Evolutionary conservation across 1,140 invertebrate species (phyloP).

Genomic region (Aethina tumida): DNA sequence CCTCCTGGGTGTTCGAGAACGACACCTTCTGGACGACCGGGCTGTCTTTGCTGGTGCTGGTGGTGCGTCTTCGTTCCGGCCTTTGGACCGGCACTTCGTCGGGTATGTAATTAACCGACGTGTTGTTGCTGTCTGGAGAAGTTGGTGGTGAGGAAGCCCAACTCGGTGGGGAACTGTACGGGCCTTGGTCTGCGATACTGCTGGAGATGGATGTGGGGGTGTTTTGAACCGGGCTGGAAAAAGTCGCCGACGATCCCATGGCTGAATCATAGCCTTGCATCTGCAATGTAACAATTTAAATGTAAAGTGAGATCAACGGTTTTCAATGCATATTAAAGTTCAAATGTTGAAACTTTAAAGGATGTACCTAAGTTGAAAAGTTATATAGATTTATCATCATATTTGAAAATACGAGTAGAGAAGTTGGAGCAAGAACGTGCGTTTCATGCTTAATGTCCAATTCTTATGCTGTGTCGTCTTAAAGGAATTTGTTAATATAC

Average conservation of each 20-base stretch:
- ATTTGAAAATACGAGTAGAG: too few relatives aligned
- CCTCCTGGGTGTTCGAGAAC: slow-evolving; percentile 45
- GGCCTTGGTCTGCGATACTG: slow-evolving; percentile 34
- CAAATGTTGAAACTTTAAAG: slow-evolving; percentile 9
- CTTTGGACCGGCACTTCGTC: slow-evolving; percentile 31
- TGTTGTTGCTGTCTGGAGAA: slow-evolving; percentile 42
- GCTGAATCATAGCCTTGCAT: slow-evolving; percentile 43
- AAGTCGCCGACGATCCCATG: slow-evolving; percentile 47
- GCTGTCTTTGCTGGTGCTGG: slow-evolving; percentile 22
- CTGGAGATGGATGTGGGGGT: slow-evolving; percentile 32
- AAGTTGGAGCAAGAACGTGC: too few relatives aligned
- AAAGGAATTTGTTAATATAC: too few relatives aligned
- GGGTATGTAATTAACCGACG: slow-evolving; percentile 45
- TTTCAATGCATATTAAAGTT: too few relatives aligned
- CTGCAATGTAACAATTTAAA: slow-evolving; percentile 4
- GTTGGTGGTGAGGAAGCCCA: slow-evolving; percentile 50
- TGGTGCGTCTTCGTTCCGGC: slow-evolving; percentile 12
- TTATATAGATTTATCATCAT: too few relatives aligned
- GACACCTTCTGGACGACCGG: slow-evolving; percentile 47
- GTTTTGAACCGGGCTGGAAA: slow-evolving; percentile 40
- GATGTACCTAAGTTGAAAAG: background rate
- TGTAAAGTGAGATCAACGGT: background rate
- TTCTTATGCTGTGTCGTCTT: too few relatives aligned
- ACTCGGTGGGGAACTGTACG: slow-evolving; percentile 46
- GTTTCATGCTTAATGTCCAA: too few relatives aligned